Evolutionary conservation across 37 sponge, comb jelly and placozoan species (phyloP), one percentile per base, ranked within the genome.

Genomic region (Eunapius fragilis): DNA sequence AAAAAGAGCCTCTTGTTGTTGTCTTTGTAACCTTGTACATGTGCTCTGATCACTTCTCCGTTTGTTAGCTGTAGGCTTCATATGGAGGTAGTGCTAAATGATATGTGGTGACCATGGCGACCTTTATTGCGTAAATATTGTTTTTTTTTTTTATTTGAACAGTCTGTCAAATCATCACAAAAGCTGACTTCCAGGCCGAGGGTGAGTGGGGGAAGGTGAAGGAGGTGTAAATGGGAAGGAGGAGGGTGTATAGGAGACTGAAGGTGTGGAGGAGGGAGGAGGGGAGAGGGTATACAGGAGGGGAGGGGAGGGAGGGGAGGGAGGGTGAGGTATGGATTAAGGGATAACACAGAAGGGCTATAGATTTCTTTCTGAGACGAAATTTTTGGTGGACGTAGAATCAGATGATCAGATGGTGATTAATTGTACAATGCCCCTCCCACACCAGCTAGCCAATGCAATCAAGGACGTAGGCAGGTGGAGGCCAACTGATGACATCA

Each of bases 401-500:
- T n/a, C n/a, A n/a, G n/a, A n/a, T n/a, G 37, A 4, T 2, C 3
- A 79, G 58, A 10, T 11, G 27, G 41, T 41, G 50, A 45, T 79
- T 12, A 34, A 41, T 81, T n/a, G n/a, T n/a, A n/a, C n/a, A n/a
- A 73, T 34, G 31, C 58, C 58, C 6, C 73, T n/a, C 31, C 31
- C 73, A 72, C 31, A 13, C 14, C 84, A 88, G 78, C 45, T 45
- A 17, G 47, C 69, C 22, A 33, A 72, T 22, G 89, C 84, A 26
- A 69, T 87, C 41, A 96, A 89, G 71, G 89, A 94, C 32, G 37
- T 93, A 7, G 91, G 95, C n/a, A 78, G 98, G 35, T 98, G 98
- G 98, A 70, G 84, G 23, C 92, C 98, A 17, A 81, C 95, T 0
- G 98, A 98, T 79, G 98, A 98, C 81, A 78, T 98, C 71, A 85